Conservation (phyloP, 53 echinoderm and acorn worm species). For the Luidia sarsii region DNA sequence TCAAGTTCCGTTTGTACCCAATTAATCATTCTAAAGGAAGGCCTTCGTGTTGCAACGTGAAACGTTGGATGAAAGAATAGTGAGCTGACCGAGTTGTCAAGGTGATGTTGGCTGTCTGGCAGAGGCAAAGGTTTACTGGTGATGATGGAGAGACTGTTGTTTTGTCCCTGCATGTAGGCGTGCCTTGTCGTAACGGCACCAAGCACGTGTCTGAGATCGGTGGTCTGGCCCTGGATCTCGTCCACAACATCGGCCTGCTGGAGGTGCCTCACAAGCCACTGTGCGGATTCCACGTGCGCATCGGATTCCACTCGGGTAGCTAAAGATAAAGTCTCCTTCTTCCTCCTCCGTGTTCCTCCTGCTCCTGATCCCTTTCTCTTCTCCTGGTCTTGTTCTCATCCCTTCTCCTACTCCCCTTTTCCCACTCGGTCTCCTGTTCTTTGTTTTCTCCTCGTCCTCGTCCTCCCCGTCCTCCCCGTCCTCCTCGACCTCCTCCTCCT, state of each 20-base stretch:
- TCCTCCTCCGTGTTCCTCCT: neutral
- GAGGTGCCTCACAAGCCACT: constrained; percentile 39
- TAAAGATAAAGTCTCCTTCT: neutral
- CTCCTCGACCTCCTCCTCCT: too few species aligned
- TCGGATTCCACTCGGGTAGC: constrained; percentile 51
- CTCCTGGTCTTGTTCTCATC: neutral
- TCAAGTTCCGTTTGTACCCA: neutral
- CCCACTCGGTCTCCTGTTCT: too few species aligned
- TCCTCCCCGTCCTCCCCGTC: too few species aligned
- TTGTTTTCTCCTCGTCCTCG: too few species aligned
- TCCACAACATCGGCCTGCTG: constrained; percentile 28
- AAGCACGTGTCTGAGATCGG: constrained; percentile 42
- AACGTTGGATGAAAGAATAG: neutral
- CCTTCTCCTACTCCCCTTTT: too few species aligned
- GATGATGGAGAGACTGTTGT: too few species aligned
- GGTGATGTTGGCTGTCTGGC: too few species aligned
- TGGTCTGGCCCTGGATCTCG: constrained; percentile 21
- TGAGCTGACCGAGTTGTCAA: too few species aligned
- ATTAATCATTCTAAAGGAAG: too few species aligned
- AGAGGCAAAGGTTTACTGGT: too few species aligned
- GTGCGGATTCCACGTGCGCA: constrained; percentile 25
- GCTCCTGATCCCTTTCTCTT: too few species aligned
- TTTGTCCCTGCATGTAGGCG: too few species aligned
- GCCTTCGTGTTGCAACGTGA: neutral
- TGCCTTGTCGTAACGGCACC: constrained; percentile 31